Base-by-base conservation (phyloP, 2,888 invertebrate species). In the Dioctria linearis region DNA sequence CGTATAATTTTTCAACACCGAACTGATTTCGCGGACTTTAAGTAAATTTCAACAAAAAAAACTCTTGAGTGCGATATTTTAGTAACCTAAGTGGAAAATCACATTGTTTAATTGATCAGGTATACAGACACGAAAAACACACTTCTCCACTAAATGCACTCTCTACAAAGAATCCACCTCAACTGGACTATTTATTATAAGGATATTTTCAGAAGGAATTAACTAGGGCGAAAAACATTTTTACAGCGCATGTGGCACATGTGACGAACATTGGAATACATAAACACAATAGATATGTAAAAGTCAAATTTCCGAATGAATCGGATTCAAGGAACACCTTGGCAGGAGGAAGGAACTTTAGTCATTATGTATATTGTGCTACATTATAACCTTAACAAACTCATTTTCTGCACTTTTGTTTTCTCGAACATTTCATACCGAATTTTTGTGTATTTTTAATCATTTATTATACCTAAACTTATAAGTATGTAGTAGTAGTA, bases 121-220 rank as follows among this genome's bases (percentile, higher is more conserved):
- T 51, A n/a, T n/a, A 54, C 54, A 51, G 40, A 54, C 51, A 49
- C 37, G 46, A 54, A 37, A 51, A 37, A 37, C 46, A 37, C 46
- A 49, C 37, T 67, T 71, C 54, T 54, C 46, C 57, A 57, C 57
- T 57, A 13, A 57, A 54, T 51, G 71, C 54, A 51, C 54, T 67
- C 40, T 46, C 54, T 25, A 71, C 71, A 49, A 71, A 51, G 39
- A 40, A 54, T 71, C 54, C 71, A 11, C 51, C 71, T 71, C 71
- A 54, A 71, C 71, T 71, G 54, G 51, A 54, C 54, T 71, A 25
- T 25, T 25, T 25, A 25, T 25, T 25, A 25, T 25, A 25, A 13
- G 54, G 54, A 51, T 71, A 71, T 54, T 71, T 71, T 71, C 71
- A 39, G 54, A 40, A 71, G 49, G 54, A 71, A 54, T 25, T 25